A percentile compares a stretch with the other conserved stretches of the same genome.
Conservation (phyloP, 2,797 vertebrate species). For the Simalia tracyae region DNA sequence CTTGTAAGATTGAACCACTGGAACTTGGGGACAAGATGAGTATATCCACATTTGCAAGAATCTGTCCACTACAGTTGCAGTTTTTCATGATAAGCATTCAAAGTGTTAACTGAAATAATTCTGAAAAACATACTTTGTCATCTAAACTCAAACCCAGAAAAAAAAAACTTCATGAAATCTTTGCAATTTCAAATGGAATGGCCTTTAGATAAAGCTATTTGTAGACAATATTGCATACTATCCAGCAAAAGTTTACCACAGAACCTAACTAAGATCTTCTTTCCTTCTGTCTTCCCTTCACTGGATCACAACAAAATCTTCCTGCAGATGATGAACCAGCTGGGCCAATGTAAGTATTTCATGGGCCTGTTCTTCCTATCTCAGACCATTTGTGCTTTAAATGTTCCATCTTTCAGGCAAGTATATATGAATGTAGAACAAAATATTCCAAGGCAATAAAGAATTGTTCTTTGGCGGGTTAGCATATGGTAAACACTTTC, state of each 20-base stretch:
- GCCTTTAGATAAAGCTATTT: conserved; percentile 73
- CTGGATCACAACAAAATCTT: conserved; percentile 41
- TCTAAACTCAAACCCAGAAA: conserved; percentile 72
- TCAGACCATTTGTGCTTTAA: background rate
- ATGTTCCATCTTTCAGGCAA: background rate
- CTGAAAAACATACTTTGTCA: conserved; percentile 76
- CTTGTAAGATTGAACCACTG: conserved; percentile 82
- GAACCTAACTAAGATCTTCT: conserved; percentile 65
- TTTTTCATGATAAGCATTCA: conserved; percentile 80
- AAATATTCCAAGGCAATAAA: background rate
- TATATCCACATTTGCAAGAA: conserved; percentile 70
- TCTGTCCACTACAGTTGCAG: conserved; percentile 84
- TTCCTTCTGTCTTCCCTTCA: conserved; percentile 59
- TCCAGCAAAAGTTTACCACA: rapidly evolving
- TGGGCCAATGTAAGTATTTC: conserved; percentile 89
- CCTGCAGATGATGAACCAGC: conserved; percentile 93
- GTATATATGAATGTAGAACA: background rate
- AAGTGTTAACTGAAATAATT: conserved; percentile 79
- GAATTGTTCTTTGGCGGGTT: background rate
- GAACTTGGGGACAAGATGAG: conserved; percentile 84
- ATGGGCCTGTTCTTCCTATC: background rate
- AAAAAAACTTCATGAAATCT: conserved; percentile 76
- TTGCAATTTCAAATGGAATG: conserved; percentile 75
- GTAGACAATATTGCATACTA: conserved; percentile 59
- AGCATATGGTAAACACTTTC: background rate